phyloP scores from a whole-genome alignment of 2,888 invertebrate genomes.

The Harpalus rubripes region DNA sequence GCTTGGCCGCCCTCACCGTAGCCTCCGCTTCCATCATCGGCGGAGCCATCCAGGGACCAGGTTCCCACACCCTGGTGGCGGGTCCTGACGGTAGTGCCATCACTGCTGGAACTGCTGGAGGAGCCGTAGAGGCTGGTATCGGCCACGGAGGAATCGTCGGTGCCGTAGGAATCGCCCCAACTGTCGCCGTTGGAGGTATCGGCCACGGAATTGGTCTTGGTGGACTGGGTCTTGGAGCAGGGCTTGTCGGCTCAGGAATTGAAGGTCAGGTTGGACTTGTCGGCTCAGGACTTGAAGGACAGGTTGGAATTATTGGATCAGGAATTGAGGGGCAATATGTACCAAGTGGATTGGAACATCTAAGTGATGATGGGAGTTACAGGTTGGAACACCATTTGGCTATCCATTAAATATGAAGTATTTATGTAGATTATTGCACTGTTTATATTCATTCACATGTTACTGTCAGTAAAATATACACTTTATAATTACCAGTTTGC shows the following conservation, averaged over 20 bases:
- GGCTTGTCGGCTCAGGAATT: conserved; percentile 46
- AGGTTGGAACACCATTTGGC: conserved; percentile 61
- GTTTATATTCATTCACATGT: conserved; percentile 26
- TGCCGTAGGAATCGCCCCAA: conserved; percentile 21
- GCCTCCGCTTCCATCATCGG: conserved; percentile 63
- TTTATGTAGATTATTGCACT: neutral
- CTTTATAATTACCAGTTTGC: neutral
- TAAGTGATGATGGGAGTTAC: conserved; percentile 62
- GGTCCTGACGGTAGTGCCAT: conserved; percentile 73
- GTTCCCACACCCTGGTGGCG: conserved; percentile 70
- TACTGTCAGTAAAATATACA: conserved; percentile 34
- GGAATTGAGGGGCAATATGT: conserved; percentile 61
- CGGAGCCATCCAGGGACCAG: conserved; percentile 71
- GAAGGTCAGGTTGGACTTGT: neutral
- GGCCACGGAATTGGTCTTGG: conserved; percentile 57
- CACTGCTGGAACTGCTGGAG: conserved; percentile 70
- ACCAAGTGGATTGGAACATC: conserved; percentile 56
- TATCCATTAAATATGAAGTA: conserved; percentile 1
- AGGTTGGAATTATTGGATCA: conserved; percentile 11
- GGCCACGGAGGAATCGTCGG: conserved; percentile 17
- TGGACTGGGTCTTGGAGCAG: conserved; percentile 52
- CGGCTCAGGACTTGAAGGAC: conserved; percentile 22
- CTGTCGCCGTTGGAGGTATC: conserved; percentile 27
- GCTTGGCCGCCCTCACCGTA: conserved; percentile 59
- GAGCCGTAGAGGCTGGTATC: conserved; percentile 37